phyloP scores from a whole-genome alignment of 2,888 invertebrate genomes.

The Caenorhabditis uteleia region DNA sequence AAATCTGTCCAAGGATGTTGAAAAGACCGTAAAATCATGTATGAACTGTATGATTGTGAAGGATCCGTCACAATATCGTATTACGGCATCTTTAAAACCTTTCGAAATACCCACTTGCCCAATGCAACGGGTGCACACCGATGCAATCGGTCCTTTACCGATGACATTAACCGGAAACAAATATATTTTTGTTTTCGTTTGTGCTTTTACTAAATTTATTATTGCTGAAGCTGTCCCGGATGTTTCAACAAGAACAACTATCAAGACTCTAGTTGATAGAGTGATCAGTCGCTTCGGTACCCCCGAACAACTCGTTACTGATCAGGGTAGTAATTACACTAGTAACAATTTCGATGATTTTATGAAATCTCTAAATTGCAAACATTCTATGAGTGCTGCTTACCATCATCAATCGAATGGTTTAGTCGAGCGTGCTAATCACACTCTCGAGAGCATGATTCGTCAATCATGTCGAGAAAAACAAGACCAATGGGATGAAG shows the following conservation, averaged over 20 bases:
- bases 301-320: slow-evolving; percentile 10
- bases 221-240: slow-evolving; percentile 8
- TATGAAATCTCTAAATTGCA: neutral
- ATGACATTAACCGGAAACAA: slow-evolving; percentile 14
- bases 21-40: neutral
- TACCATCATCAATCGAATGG: slow-evolving; percentile 42
- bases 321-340: slow-evolving; percentile 12
- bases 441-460: slow-evolving; percentile 27
- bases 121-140: slow-evolving; percentile 23
- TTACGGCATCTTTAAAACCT: neutral
- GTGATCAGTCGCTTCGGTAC: slow-evolving; percentile 8
- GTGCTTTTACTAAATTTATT: slow-evolving; percentile 19
- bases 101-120: slow-evolving; percentile 7
- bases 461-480: neutral
- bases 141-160: slow-evolving; percentile 31
- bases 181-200: slow-evolving; percentile 10
- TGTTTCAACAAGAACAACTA: neutral
- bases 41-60: slow-evolving; percentile 1
- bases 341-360: slow-evolving; percentile 3
- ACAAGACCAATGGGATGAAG: slow-evolving; percentile 28
- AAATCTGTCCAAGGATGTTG: too few species aligned
- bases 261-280: slow-evolving; percentile 2
- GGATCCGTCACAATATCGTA: neutral
- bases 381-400: slow-evolving; percentile 5
- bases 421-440: slow-evolving; percentile 27